Base-by-base conservation (phyloP, 1,140 invertebrate species). In the Acromyrmex charruanus region DNA sequence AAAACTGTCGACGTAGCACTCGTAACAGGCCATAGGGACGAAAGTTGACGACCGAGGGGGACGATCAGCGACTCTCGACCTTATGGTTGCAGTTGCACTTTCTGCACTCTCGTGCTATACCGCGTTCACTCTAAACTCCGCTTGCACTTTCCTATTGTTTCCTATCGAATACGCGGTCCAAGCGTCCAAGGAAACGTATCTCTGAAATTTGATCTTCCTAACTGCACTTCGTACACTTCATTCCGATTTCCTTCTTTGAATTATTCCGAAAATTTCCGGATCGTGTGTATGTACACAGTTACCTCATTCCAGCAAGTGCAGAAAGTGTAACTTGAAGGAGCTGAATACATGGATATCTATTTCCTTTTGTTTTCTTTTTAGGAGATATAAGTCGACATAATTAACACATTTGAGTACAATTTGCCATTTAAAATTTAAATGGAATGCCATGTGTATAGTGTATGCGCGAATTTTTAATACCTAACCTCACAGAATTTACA, bases 21-120 rank as follows among this genome's bases (percentile, higher is more conserved):
- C 39, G 1, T 44, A 44, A 10, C 39, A 14, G 35, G 39, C n/a
- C 66, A 21, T 93, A 90, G 75, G 89, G 89, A 89, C 89, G 87
- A 92, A 79, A 93, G 86, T 92, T 91, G 92, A 79, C 66, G 75
- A 88, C 71, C 77, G 75, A 86, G 77, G 59, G 55, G 77, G 65
- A 58, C 85, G 68, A 59, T 85, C 86, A 92, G 91, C 87, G 89
- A 93, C 86, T 92, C 87, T 93, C 91, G 92, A 93, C 92, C 87
- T 89, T 90, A 81, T 25, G 14, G 21, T 71, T 16, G 9, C 35
- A 5, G 66, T 16, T 81, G 35, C 18, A 39, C 61, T 49, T 49
- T 39, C 68, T 82, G 77, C 58, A 59, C 35, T 59, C 12, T 10
- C 68, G 59, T 14, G 10, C 16, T 35, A 69, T 31, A 10, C 10